Evolutionary conservation across 2,888 invertebrate genomes (phyloP), one percentile per base, ranked within the genome.

Genomic region (Cantharis rustica): DNA sequence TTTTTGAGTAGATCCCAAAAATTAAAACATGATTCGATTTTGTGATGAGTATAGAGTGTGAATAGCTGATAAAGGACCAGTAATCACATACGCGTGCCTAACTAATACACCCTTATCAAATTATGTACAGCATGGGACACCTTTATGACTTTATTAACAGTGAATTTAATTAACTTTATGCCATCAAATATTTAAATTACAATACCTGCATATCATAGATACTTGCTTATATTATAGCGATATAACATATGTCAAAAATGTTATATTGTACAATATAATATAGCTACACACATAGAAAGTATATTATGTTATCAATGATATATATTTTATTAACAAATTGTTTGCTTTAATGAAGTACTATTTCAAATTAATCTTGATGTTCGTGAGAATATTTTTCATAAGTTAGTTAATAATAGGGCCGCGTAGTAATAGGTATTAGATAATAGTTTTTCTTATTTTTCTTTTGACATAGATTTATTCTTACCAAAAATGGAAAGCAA

Each of bases 51-150:
- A 83, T 80, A 81, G 84, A 84, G 85, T 85, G 85, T 84, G 84
- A 80, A 84, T 81, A 81, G 83, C 82, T 82, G 86, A 86, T 86
- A 86, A 85, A 85, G 85, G 84, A 83, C 81, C 78, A 78, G 82
- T 84, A 85, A 86, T 85, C 85, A 83, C 81, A 80, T 83, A 85
- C 86, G 86, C 85, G 86, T 86, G 87, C 84, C 85, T 82, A 83
- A 83, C 84, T 83, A 84, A 83, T 86, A 85, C 85, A 84, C 83
- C 82, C 85, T 86, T 87, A 87, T 87, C 87, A 85, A 84, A 77
- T 83, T 84, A 85, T 85, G 85, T 85, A 85, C 86, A 86, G 86
- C 83, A 80, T 79, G 83, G 82, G 82, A 84, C 82, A 84, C 84
- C 84, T 84, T 84, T 83, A 84, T 85, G 82, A 85, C 85, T 86